Evolutionary conservation across 2,888 invertebrate species (phyloP), one percentile per base, ranked within the genome.

Genomic region (Aradus depressus): DNA sequence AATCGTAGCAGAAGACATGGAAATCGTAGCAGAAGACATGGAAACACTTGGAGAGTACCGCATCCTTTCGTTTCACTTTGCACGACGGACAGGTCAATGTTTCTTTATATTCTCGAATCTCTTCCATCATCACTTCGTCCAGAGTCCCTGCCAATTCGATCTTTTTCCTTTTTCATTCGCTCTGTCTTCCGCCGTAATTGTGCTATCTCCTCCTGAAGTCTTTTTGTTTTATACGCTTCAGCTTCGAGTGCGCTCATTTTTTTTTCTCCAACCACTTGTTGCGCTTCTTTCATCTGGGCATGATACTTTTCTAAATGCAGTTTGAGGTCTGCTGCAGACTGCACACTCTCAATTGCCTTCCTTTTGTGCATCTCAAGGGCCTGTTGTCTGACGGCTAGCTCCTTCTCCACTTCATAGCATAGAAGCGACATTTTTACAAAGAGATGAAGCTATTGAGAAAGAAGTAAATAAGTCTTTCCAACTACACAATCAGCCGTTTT

Each of bases 311-410:
- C 84, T 57, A 96, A 76, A 76, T 96, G 95, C 58, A 97, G 75
- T 68, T 96, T 95, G 21, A 97, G 76, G 70, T 97, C 97, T 0
- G 93, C 93, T 0, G 96, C 93, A 6, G 92, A 91, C 69, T 97
- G 97, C 1, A 95, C 91, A 51, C 88, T 89, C 70, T 97, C 97
- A 56, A 96, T 91, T 1, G 96, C 95, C 70, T 97, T 97, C 23
- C 96, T 75, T 66, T 95, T 96, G 70, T 96, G 92, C 84, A 93
- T 86, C 71, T 97, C 97, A 86, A 93, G 87, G 2, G 95, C 90
- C 68, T 95, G 95, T 65, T 96, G 93, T 2, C 95, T 75, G 52
- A 95, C 70, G 50, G 90, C 76, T 57, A 95, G 72, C 68, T 97
- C 96, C 67, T 96, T 96, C 70, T 97, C 96, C 3, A 90, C 86